These are phyloP conservation scores for Apogon talboti DNA, from an alignment of 2,797 vertebrate genomes.

Conservation along the genomic window DNA sequence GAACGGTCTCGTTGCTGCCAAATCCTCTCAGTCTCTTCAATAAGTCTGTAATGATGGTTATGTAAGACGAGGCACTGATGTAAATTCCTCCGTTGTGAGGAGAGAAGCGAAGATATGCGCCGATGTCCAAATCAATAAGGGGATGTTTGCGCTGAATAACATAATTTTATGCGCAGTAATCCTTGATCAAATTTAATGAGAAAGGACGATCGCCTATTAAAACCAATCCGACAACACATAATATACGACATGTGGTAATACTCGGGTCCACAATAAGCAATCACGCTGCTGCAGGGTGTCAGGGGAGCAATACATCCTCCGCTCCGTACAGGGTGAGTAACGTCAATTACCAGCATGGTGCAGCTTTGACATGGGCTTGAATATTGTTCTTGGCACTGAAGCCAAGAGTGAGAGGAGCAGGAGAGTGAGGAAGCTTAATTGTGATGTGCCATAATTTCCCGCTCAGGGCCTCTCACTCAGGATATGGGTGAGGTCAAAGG, in stretches of 20 bases:
- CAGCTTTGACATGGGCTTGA: constrained; percentile 61
- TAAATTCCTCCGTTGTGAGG: constrained; percentile 24
- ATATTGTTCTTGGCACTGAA: constrained; percentile 80
- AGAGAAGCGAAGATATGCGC: neutral
- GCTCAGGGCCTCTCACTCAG: constrained; percentile 63
- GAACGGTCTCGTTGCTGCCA: constrained; percentile 47
- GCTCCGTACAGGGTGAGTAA: constrained; percentile 53
- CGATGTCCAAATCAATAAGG: constrained; percentile 59
- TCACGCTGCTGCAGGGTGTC: constrained; percentile 66
- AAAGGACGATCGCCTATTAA: constrained; percentile 69
- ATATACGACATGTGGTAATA: constrained; percentile 74
- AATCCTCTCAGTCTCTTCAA: constrained; percentile 44
- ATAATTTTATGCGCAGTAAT: constrained; percentile 50
- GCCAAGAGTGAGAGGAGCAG: constrained; percentile 53
- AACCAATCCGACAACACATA: constrained; percentile 68
- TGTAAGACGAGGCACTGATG: constrained; percentile 42
- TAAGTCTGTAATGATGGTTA: constrained; percentile 28
- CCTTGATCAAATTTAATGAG: constrained; percentile 68
- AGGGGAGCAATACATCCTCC: constrained; percentile 70
- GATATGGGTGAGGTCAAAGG: constrained; percentile 75
- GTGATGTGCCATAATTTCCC: constrained; percentile 74
- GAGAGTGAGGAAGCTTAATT: constrained; percentile 67
- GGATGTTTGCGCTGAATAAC: constrained; percentile 25
- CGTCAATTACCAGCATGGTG: constrained; percentile 68
- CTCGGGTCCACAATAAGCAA: constrained; percentile 69